phyloP scores from a whole-genome alignment of 1,140 invertebrate species.

The Anthonomus grandis region DNA sequence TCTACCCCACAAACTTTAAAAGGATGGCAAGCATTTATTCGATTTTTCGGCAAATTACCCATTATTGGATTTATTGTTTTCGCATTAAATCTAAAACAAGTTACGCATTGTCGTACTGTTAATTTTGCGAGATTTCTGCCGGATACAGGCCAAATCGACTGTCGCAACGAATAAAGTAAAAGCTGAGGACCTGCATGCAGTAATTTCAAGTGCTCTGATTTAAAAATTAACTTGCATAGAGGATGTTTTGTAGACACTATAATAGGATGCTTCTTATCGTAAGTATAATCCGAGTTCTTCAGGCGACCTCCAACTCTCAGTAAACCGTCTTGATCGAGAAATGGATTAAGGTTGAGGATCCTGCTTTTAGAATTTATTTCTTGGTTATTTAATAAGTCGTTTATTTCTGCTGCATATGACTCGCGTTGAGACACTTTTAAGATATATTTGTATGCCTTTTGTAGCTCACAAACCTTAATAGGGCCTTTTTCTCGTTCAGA shows the following conservation, averaged over 20 bases:
- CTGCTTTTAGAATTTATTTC: constrained; percentile 7
- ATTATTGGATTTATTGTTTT: constrained; percentile 30
- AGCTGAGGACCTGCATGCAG: constrained; percentile 38
- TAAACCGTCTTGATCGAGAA: constrained; percentile 45
- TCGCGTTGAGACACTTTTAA: no score
- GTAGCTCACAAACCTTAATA: no score
- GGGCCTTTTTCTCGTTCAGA: no score
- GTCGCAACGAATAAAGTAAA: constrained; percentile 22
- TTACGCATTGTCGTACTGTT: constrained; percentile 19
- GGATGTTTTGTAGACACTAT: constrained; percentile 34
- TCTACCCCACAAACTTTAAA: constrained; percentile 41
- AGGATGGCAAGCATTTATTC: constrained; percentile 35
- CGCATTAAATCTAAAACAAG: constrained; percentile 21
- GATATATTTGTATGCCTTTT: no score
- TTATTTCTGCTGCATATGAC: no score
- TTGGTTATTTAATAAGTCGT: no score
- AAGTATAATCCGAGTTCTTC: constrained; percentile 29
- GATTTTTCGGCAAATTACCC: constrained; percentile 40
- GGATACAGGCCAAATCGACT: constrained; percentile 31
- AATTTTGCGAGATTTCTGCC: constrained; percentile 21
- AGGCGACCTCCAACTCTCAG: constrained; percentile 49
- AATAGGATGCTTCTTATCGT: constrained; percentile 40
- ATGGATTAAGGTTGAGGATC: constrained; percentile 40
- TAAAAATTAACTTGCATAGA: constrained; percentile 32
- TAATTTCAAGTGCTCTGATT: constrained; percentile 30